Evolutionary conservation across 2,888 invertebrate species (phyloP).

Genomic region (Philopedon plagiatum): DNA sequence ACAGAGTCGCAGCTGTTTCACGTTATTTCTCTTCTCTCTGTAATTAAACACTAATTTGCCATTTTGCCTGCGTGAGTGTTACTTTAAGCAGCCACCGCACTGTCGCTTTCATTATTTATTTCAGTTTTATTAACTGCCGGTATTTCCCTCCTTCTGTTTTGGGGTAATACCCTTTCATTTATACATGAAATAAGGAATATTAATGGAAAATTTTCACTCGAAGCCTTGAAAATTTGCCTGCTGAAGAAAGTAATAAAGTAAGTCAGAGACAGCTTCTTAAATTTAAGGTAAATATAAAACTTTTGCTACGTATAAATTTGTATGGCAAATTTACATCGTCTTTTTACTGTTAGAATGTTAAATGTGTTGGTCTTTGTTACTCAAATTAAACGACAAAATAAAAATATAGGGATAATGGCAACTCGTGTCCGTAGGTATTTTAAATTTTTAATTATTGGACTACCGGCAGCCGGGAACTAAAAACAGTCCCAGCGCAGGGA

Average conservation of each 20-base stretch:
- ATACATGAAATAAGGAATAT: conserved; percentile 3
- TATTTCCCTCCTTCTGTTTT: conserved; percentile 14
- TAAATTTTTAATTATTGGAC: too few species aligned
- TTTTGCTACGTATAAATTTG: too few species aligned
- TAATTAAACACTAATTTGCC: conserved; percentile 34
- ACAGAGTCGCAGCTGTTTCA: conserved; percentile 9
- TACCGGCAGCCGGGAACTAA: too few species aligned
- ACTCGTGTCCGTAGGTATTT: too few species aligned
- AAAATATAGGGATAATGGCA: too few species aligned
- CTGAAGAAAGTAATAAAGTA: not conserved
- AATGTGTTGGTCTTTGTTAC: too few species aligned
- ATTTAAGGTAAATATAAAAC: not conserved
- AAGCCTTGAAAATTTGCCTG: not conserved
- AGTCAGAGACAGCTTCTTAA: not conserved
- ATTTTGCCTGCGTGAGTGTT: conserved; percentile 23
- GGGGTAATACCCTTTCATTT: conserved; percentile 6
- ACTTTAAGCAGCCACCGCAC: conserved; percentile 24
- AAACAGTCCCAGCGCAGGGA: too few species aligned
- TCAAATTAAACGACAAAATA: too few species aligned
- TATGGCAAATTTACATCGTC: too few species aligned
- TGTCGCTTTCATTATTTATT: conserved; percentile 32
- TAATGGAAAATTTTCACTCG: not conserved
- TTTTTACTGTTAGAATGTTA: too few species aligned
- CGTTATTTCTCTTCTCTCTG: conserved; percentile 21
- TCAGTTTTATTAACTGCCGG: conserved; percentile 23